Evolutionary conservation across 2,888 invertebrate genomes (phyloP).

Genomic region (Papilio gigon): DNA sequence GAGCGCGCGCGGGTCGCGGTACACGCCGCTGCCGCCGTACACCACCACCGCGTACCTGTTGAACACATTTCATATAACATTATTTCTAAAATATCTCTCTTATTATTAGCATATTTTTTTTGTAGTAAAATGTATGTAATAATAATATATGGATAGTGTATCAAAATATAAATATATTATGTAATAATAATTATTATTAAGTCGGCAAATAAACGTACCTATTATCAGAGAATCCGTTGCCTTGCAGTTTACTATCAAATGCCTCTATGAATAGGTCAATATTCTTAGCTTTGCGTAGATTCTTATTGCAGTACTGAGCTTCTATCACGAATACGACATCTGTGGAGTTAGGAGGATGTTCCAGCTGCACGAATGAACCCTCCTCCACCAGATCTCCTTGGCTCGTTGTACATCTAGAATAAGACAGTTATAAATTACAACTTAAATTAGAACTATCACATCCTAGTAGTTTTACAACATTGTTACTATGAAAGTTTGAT

Average conservation of each 20-base stretch:
- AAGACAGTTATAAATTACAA: background rate
- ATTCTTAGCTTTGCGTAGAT: constrained; percentile 85
- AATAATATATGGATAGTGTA: too few relatives aligned
- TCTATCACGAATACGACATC: constrained; percentile 96
- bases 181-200: too few relatives aligned
- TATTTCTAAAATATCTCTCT: too few relatives aligned
- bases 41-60: constrained; percentile 90
- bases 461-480: too few relatives aligned
- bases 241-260: constrained; percentile 86
- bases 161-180: too few relatives aligned
- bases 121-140: too few relatives aligned
- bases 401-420: constrained; percentile 84
- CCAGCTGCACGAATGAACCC: constrained; percentile 87
- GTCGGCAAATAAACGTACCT: too few relatives aligned
- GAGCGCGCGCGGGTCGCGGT: constrained; percentile 87
- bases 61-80: too few relatives aligned
- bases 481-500: too few relatives aligned
- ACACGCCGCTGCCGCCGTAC: constrained; percentile 91
- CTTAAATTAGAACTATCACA: too few relatives aligned
- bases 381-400: constrained; percentile 88
- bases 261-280: constrained; percentile 86
- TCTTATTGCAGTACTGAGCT: constrained; percentile 91
- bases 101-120: constrained; percentile 1
- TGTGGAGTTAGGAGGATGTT: constrained; percentile 85
- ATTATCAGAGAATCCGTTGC: constrained; percentile 84